These are phyloP conservation scores for Schizotus pectinicornis DNA, from an alignment of 2,888 invertebrate genomes.

Conservation along the genomic window DNA sequence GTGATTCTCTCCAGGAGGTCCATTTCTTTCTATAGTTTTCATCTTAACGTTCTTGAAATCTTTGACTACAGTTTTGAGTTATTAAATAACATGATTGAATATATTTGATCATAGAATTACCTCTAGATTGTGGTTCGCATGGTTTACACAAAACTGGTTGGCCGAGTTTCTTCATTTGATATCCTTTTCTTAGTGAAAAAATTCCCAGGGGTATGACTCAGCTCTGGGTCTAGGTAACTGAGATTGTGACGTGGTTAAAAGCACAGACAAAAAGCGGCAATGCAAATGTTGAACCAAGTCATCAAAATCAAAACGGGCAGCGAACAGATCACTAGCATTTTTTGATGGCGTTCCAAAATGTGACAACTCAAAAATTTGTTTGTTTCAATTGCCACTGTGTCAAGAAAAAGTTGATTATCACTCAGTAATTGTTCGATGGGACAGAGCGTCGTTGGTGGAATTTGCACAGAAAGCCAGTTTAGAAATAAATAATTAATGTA, in stretches of 20 bases:
- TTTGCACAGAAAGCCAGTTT: too few species aligned
- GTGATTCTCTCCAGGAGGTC: conserved; percentile 51
- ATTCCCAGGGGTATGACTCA: not conserved
- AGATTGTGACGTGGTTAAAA: conserved; percentile 1
- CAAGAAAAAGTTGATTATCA: too few species aligned
- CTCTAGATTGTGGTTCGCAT: not conserved
- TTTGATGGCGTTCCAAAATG: not conserved
- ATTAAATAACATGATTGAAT: not conserved
- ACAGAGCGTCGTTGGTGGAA: too few species aligned
- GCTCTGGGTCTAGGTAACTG: conserved; percentile 7
- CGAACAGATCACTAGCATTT: conserved; percentile 20
- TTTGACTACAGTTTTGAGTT: conserved; percentile 23
- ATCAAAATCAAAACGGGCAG: conserved; percentile 18
- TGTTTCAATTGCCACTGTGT: too few species aligned
- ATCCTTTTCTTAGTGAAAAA: too few species aligned
- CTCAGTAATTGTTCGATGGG: too few species aligned
- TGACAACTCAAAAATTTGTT: too few species aligned
- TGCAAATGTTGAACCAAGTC: conserved; percentile 22
- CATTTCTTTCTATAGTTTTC: conserved; percentile 47
- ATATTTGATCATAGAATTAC: conserved; percentile 1
- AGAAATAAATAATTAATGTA: too few species aligned
- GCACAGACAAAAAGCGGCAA: conserved; percentile 10
- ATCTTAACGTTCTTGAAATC: conserved; percentile 45
- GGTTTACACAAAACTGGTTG: too few species aligned
- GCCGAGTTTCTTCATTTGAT: too few species aligned